A percentile compares a stretch with the other conserved stretches of the same genome.
These are phyloP conservation scores for Cacatua alba DNA, from an alignment of 2,113 vertebrate species.

Conservation along the genomic window DNA sequence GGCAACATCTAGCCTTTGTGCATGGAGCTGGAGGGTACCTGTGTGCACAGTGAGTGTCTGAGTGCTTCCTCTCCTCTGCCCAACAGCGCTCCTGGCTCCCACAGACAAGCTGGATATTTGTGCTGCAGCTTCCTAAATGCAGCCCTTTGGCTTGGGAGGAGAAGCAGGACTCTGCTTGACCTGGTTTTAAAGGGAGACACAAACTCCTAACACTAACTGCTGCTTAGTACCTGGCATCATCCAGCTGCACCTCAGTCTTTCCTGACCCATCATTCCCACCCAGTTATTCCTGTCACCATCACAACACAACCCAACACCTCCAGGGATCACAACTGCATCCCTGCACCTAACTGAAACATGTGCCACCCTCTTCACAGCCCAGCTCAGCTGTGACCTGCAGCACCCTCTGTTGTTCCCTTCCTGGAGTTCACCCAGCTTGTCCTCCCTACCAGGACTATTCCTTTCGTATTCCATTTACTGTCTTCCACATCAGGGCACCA, in stretches of 20 bases:
- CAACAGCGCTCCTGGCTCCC: background rate
- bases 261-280: background rate
- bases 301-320: background rate
- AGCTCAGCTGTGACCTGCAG: background rate
- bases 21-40: background rate
- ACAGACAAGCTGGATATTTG: background rate
- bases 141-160: background rate
- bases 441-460: background rate
- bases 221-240: background rate
- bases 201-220: background rate
- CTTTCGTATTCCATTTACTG: background rate
- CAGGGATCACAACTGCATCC: background rate
- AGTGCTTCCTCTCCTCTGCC: background rate
- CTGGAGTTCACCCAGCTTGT: background rate
- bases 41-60: background rate
- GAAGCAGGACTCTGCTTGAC: background rate
- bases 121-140: background rate
- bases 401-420: background rate
- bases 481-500: background rate
- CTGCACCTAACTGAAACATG: background rate
- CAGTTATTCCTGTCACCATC: background rate
- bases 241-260: background rate
- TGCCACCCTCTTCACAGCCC: background rate
- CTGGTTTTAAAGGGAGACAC: background rate
- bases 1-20: background rate